Evolutionary conservation across 2,113 vertebrate species (phyloP), one percentile per base, ranked within the genome.

Genomic region (Hucho hucho): DNA sequence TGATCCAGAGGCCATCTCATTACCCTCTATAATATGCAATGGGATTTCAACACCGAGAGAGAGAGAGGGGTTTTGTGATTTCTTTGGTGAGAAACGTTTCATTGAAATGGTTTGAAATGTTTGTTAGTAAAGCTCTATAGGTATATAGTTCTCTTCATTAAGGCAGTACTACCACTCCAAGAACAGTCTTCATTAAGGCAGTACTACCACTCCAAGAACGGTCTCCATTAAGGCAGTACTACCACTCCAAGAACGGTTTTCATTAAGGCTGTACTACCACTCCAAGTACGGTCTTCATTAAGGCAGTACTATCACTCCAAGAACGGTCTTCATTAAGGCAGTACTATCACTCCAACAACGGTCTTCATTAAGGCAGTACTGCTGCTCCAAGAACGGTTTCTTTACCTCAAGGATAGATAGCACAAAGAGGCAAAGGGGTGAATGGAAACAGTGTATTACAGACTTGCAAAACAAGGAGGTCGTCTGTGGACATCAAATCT

Each of bases 401-500:
- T 77, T 78, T 47, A 70, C 68, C 53, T 72, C 77, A 68, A 78
- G 76, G 79, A 86, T 72, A 74, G 64, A 77, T 77, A 81, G 80
- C 75, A 80, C 79, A 79, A 83, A 79, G 82, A 78, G 73, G 73
- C 69, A 69, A 16, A 63, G 18, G 43, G 32, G 79, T 81, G 79
- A 81, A 86, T 79, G 82, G 81, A 75, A 59, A 58, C 78, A 79
- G 85, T 76, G 87, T 87, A 74, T 73, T 83, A 83, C 79, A 90
- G 83, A 65, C 80, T 72, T 32, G 59, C 78, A 64, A 76, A 87
- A 89, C 83, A 89, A 79, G 87, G 83, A 88, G 84, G 89, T 90
- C 78, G 71, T 43, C 84, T 84, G 84, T 86, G 82, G 82, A 89
- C 90, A 88, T 85, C 84, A 86, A 91, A 89, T 78, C 82, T 81